A percentile compares a stretch with the other conserved stretches of the same genome.
Evolutionary conservation across 2,888 invertebrate species (phyloP).

Genomic region (Bhutanitis thaidina): DNA sequence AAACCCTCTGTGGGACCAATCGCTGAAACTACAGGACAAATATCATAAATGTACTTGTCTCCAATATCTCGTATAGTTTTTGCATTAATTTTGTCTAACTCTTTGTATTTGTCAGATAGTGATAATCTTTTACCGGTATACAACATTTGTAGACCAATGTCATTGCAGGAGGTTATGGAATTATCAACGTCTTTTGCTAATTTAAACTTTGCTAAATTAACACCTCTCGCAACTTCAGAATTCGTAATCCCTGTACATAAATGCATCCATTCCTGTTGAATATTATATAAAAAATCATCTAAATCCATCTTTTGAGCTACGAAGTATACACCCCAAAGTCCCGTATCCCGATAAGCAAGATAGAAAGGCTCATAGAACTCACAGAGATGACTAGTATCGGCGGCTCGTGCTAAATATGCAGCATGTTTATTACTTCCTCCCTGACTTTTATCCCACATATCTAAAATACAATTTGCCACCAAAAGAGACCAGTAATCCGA

Average conservation of each 20-base stretch:
- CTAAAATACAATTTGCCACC: constrained; percentile 53
- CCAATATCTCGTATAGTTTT: constrained; percentile 30
- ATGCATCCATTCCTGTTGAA: constrained; percentile 61
- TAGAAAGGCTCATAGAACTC: constrained; percentile 64
- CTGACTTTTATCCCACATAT: constrained; percentile 57
- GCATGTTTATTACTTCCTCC: constrained; percentile 45
- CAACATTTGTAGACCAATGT: constrained; percentile 54
- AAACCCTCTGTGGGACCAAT: constrained; percentile 64
- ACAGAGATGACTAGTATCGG: constrained; percentile 47
- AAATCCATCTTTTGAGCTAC: constrained; percentile 42
- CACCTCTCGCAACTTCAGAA: constrained; percentile 47
- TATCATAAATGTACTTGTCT: constrained; percentile 55
- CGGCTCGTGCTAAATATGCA: constrained; percentile 41
- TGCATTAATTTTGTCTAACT: constrained; percentile 20
- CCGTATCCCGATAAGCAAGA: constrained; percentile 55
- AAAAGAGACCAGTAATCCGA: constrained; percentile 49
- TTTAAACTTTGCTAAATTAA: constrained; percentile 44
- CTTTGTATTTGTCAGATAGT: constrained; percentile 25
- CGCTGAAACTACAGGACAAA: constrained; percentile 59
- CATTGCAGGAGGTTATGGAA: constrained; percentile 44
- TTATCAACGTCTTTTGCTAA: constrained; percentile 41
- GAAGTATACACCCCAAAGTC: constrained; percentile 73
- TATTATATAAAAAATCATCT: constrained; percentile 51
- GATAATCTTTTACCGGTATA: constrained; percentile 39
- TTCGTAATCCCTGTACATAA: constrained; percentile 43